Base-by-base conservation (phyloP, 2,888 invertebrate genomes). In the Sclerodermus sp. region DNA sequence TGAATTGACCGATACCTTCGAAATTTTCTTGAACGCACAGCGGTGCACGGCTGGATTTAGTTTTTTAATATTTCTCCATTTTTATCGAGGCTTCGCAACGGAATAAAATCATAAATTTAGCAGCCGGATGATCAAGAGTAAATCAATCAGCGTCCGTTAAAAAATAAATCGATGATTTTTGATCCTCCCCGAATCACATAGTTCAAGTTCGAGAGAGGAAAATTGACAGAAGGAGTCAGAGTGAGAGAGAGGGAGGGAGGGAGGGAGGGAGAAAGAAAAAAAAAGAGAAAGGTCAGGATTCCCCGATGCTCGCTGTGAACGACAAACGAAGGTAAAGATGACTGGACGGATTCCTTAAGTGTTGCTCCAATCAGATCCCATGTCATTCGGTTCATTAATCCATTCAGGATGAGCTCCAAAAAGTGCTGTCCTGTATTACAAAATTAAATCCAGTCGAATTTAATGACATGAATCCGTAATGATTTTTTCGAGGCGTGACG, bases 311-410 rank as follows among this genome's bases (percentile, higher is more conserved):
- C 57, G 62, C 53, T 59, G 45, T 50, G 46, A 47, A 44, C 44
- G 45, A 58, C 63, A 58, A 61, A 60, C 64, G 59, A 62, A 60
- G 60, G 55, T 51, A 57, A 61, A 55, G 54, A 61, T 68, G 68
- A 68, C 68, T 68, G 54, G 65, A 54, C 68, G 47, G 57, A 67
- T 68, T 68, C 62, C 63, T 59, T 47, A 58, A 66, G 60, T 61
- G 61, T 60, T 66, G 62, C 61, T 62, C 67, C 70, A 68, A 71
- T 71, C 70, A 67, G 67, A 69, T 70, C 68, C 64, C 64, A 65
- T 71, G 71, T 71, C 71, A 71, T 66, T 68, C 62, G 70, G 61
- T 71, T 71, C 71, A 70, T 71, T 71, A 71, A 68, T 66, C 66
- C 63, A 59, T 62, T 61, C 58, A 58, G 55, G 49, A 44, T 50